Conservation (phyloP, 2,888 invertebrate species). For the Saturnia japonica region DNA sequence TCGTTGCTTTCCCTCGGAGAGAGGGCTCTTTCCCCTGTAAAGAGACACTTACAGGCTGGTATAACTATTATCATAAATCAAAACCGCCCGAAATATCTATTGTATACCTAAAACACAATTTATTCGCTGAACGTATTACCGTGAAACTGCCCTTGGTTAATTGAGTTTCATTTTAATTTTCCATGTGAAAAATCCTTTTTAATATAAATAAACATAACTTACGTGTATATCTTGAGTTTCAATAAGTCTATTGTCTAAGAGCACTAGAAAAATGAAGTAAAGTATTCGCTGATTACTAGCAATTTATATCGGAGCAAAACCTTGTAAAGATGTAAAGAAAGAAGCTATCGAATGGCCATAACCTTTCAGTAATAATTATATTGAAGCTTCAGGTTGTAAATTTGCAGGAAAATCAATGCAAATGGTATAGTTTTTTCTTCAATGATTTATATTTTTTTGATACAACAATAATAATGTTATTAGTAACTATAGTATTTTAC, state of each 20-base stretch:
- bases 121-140: neutral
- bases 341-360: neutral
- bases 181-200: neutral
- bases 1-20: too few species aligned
- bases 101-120: neutral
- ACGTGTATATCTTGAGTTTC: neutral
- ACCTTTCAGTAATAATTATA: neutral
- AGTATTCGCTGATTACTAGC: neutral
- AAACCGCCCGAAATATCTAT: neutral
- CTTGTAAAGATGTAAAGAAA: constrained; percentile 3
- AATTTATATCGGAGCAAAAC: constrained; percentile 5
- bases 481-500: too few species aligned
- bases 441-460: neutral
- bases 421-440: too few species aligned
- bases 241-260: constrained; percentile 10
- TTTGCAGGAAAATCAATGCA: neutral
- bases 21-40: too few species aligned
- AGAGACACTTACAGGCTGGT: too few species aligned
- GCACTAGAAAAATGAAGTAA: neutral
- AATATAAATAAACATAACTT: neutral
- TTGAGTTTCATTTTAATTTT: neutral
- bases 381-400: neutral
- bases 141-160: neutral
- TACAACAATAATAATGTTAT: too few species aligned
- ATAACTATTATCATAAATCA: too few species aligned